These are phyloP conservation scores for Melanotaenia trifasciata DNA, from an alignment of 2,797 vertebrate genomes.

Conservation along the genomic window DNA sequence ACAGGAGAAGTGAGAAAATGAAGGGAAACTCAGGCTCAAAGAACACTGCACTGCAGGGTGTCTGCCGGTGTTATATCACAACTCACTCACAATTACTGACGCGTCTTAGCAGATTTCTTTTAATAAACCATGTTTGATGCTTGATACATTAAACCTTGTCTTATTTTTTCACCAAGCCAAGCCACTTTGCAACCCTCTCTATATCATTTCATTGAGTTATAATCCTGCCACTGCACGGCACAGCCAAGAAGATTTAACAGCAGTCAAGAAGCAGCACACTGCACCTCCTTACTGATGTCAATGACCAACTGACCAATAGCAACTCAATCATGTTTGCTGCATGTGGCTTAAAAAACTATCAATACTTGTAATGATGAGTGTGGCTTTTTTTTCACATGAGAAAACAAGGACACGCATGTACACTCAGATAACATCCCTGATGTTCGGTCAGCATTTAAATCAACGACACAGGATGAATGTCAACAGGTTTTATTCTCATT, in stretches of 20 bases:
- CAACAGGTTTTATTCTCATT: background rate
- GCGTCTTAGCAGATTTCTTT: conserved; percentile 27
- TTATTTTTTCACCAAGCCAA: conserved; percentile 5
- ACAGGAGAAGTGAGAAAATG: conserved; percentile 49
- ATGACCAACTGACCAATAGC: conserved; percentile 51
- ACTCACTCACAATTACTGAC: conserved; percentile 53
- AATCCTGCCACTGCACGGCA: conserved; percentile 14
- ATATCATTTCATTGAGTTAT: background rate
- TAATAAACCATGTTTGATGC: conserved; percentile 16
- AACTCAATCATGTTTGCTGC: conserved; percentile 60
- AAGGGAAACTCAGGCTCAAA: conserved; percentile 37
- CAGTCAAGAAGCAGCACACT: conserved; percentile 32
- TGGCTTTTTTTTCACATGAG: conserved; percentile 61
- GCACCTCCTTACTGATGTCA: conserved; percentile 11
- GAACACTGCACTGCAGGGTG: conserved; percentile 47
- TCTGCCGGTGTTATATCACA: conserved; percentile 47
- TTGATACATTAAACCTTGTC: conserved; percentile 19
- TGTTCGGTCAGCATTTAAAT: background rate
- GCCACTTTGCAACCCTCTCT: conserved; percentile 10
- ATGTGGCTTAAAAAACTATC: conserved; percentile 54
- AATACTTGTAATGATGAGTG: conserved; percentile 56
- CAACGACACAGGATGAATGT: background rate
- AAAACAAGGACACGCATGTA: conserved; percentile 46
- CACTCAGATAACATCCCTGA: background rate
- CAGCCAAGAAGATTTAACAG: conserved; percentile 9